Conservation (phyloP, 1,140 invertebrate species). For the Cheumatopsyche charites region DNA sequence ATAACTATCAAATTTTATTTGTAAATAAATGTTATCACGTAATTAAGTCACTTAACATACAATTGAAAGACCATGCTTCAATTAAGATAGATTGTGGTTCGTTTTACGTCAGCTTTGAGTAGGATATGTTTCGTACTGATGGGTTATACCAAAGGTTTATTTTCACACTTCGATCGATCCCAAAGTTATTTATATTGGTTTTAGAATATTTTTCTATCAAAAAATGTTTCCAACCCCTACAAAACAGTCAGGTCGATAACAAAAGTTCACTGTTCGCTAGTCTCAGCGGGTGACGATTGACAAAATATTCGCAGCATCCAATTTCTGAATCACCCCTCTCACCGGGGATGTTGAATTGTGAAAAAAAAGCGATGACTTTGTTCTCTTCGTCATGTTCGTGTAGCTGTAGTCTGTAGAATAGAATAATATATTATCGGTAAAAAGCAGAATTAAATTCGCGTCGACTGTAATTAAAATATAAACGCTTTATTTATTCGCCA, state of each 20-base stretch:
- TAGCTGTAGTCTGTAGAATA: background rate
- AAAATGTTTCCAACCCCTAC: conserved; percentile 8
- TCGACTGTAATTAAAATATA: conserved; percentile 24
- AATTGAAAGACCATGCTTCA: too few species aligned
- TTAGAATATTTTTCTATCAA: too few species aligned
- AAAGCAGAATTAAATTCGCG: background rate
- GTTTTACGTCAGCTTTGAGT: too few species aligned
- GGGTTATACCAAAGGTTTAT: too few species aligned
- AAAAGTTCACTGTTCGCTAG: conserved; percentile 33
- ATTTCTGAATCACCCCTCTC: conserved; percentile 36
- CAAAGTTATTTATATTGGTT: too few species aligned
- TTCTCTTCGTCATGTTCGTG: conserved; percentile 4
- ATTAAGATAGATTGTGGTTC: too few species aligned
- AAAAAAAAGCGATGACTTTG: conserved; percentile 27
- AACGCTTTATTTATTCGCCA: conserved; percentile 13
- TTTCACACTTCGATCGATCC: too few species aligned
- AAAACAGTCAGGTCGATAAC: conserved; percentile 32
- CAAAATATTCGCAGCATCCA: conserved; percentile 45
- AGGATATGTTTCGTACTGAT: too few species aligned
- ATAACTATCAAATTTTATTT: too few species aligned
- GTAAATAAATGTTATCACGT: too few species aligned
- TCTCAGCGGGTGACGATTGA: conserved; percentile 47
- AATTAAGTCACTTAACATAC: too few species aligned
- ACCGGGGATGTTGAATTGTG: background rate
- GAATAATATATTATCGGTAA: background rate